Base-by-base conservation (phyloP, 2,113 vertebrate genomes). In the Perca schrenkii region DNA sequence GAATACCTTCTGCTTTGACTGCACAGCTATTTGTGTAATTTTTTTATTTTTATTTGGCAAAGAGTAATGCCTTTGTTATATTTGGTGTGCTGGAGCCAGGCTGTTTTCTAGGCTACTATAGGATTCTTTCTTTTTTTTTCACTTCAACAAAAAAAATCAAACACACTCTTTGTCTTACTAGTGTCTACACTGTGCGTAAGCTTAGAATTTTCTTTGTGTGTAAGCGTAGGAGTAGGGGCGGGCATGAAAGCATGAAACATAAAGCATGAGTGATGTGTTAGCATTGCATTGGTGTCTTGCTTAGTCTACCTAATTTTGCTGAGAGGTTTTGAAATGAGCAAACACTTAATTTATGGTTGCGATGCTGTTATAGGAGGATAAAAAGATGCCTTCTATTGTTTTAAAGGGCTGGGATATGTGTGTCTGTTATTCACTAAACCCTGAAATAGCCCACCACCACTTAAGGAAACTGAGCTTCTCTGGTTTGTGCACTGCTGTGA, bases 281-380 rank as follows among this genome's bases (percentile, higher is more conserved):
- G 84, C 81, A 50, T 74, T 84, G 74, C 76, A 70, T 80, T 52
- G 54, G 74, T 66, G 88, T 85, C 85, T 89, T 86, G 77, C 91
- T 91, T 90, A 85, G 91, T 90, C 91, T 85, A 88, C 87, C 91
- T 95, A 91, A 94, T 94, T 94, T 94, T 93, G 90, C 88, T 94
- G 92, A 96, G 92, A 95, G 94, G 92, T 92, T 94, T 89, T 89
- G 74, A 89, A 93, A 94, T 93, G 91, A 93, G 92, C 86, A 91
- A 90, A 94, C 88, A 79, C 65, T 81, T 93, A 91, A 95, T 94
- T 95, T 94, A 95, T 88, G 89, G 83, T 86, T 79, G 71, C n/a
- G 70, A 84, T 68, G 57, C 79, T 70, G 85, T 92, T 92, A 91
- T 89, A 81, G 86, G 86, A 94, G 93, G 93, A 92, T 95, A 94